phyloP scores from a whole-genome alignment of 2,888 invertebrate species.

The Spilarctia lutea region DNA sequence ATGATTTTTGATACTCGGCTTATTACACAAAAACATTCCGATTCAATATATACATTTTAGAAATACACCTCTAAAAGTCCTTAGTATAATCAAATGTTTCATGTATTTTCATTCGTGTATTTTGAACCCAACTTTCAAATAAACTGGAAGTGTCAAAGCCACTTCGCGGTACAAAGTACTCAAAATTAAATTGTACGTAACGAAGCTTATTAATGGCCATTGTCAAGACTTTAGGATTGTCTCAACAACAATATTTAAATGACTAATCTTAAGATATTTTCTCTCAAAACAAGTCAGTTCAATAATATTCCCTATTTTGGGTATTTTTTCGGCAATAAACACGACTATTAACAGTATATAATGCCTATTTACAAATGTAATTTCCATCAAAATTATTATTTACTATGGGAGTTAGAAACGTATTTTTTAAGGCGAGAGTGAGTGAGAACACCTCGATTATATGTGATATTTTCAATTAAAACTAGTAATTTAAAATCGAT shows the following conservation, averaged over 20 bases:
- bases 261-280: background rate
- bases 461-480: too few species aligned
- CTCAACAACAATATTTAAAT: conserved; percentile 1
- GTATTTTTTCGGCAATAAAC: too few species aligned
- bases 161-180: conserved; percentile 4
- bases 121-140: background rate
- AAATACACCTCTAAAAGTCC: background rate
- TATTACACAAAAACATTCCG: too few species aligned
- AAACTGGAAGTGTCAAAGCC: background rate
- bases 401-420: too few species aligned
- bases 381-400: too few species aligned
- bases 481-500: too few species aligned
- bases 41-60: background rate
- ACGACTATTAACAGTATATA: too few species aligned
- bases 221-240: background rate
- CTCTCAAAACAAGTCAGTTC: background rate
- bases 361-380: too few species aligned
- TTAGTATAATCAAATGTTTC: background rate
- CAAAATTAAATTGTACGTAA: conserved; percentile 5
- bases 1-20: background rate
- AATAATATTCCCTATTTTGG: background rate
- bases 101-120: background rate
- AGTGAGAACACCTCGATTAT: too few species aligned
- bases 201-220: background rate
- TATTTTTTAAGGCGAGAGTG: too few species aligned